A percentile compares a stretch with the other conserved stretches of the same genome.
Evolutionary conservation across 2,797 vertebrate genomes (phyloP).

Genomic region (Chaunax sp.): DNA sequence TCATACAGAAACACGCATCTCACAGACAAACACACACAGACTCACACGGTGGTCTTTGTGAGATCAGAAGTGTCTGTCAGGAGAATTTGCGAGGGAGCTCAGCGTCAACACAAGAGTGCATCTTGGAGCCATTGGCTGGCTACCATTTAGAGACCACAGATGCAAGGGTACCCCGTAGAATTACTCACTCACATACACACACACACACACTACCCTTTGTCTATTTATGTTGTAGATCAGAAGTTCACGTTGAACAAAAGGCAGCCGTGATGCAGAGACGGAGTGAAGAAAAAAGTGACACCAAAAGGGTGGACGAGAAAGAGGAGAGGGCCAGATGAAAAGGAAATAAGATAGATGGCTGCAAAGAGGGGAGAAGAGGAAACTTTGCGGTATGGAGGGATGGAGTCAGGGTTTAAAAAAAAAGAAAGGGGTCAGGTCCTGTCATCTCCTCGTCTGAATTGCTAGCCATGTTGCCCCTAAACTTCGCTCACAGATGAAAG

Average conservation of each 20-base stretch:
- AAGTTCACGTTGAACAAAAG: slow-evolving; percentile 57
- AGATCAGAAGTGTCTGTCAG: slow-evolving; percentile 59
- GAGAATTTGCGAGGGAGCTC: slow-evolving; percentile 60
- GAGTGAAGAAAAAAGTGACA: slow-evolving; percentile 46
- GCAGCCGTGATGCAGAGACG: slow-evolving; percentile 17
- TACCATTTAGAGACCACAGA: slow-evolving; percentile 54
- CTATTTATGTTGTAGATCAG: slow-evolving; percentile 34
- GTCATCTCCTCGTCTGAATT: slow-evolving; percentile 60
- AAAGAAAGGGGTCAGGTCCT: slow-evolving; percentile 36
- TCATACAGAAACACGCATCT: slow-evolving; percentile 6
- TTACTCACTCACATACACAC: slow-evolving; percentile 29
- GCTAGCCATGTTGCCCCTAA: slow-evolving; percentile 40
- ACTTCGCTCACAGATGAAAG: slow-evolving; percentile 62
- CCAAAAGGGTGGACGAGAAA: slow-evolving; percentile 25
- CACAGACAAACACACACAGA: slow-evolving; percentile 30
- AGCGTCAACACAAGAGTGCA: slow-evolving; percentile 53
- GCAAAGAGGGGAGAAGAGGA: slow-evolving; percentile 18
- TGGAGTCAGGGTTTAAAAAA: slow-evolving; percentile 10
- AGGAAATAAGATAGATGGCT: slow-evolving; percentile 44
- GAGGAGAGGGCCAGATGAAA: slow-evolving; percentile 51
- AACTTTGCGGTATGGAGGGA: slow-evolving; percentile 15
- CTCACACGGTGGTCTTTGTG: slow-evolving; percentile 32
- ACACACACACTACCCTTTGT: slow-evolving; percentile 29
- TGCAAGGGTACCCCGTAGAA: slow-evolving; percentile 35
- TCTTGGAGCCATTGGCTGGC: slow-evolving; percentile 69